Percentiles rank a stretch among this genome's conserved stretches.
These are phyloP conservation scores for Sebastes itinus DNA, from an alignment of 2,797 vertebrate genomes.

Conservation along the genomic window DNA sequence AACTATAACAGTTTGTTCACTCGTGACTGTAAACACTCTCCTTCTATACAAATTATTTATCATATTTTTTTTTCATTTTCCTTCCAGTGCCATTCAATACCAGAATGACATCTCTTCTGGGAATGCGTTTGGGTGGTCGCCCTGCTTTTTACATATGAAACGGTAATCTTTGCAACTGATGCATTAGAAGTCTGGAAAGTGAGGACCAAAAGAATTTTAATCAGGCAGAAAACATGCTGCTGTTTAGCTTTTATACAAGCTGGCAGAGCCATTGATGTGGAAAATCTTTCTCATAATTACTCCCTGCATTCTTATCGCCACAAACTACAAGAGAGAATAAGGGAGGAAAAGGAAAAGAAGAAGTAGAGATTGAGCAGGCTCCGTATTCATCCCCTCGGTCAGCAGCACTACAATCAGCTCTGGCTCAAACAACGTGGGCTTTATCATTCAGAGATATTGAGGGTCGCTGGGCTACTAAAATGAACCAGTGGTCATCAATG, in stretches of 20 bases:
- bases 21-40: background rate
- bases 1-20: background rate
- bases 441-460: background rate
- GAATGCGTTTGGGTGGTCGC: background rate
- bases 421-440: background rate
- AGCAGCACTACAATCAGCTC: background rate
- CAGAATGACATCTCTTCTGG: conserved; percentile 1
- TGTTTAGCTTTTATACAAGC: conserved; percentile 53
- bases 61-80: background rate
- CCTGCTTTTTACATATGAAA: conserved; percentile 8
- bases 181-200: conserved; percentile 31
- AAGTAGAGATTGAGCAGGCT: background rate
- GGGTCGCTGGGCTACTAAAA: background rate
- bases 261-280: conserved; percentile 53
- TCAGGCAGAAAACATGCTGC: conserved; percentile 48
- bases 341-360: background rate
- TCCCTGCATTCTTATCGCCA: conserved; percentile 38
- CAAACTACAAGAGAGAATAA: conserved; percentile 25
- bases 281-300: conserved; percentile 57
- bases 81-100: background rate
- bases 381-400: conserved; percentile 21
- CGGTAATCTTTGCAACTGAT: conserved; percentile 26
- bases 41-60: background rate
- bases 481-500: background rate
- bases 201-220: conserved; percentile 59